Base-by-base conservation (phyloP, 2,113 vertebrate species). In the Eonycteris spelaea region DNA sequence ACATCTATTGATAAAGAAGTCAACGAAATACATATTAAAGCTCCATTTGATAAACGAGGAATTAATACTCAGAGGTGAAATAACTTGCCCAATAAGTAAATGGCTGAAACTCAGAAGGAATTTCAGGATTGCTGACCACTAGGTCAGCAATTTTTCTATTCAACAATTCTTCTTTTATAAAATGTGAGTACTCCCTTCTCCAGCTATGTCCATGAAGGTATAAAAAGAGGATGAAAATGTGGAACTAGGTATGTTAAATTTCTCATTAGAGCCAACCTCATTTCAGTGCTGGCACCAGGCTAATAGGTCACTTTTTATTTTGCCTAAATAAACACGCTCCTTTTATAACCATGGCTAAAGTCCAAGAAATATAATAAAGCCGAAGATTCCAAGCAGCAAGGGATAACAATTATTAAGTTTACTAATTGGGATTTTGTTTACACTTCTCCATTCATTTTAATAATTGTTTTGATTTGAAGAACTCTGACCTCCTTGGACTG, bases 391-490 rank as follows among this genome's bases (percentile, higher is more conserved):
- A 85, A 93, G 51, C 73, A 86, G 48, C 61, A 94, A 82, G 57
- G 61, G 80, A 68, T 40, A 77, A 87, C 9, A 90, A 92, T 63
- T 80, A 71, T 38, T 78, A 73, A 45, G 88, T 95, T 63, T 82
- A 96, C 71, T 96, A 91, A 97, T 86, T 93, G 90, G 84, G 67
- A 92, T 95, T 95, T 96, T 95, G 84, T 93, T 87, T 89, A 74
- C 12, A 85, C 24, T 38, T 86, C 45, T 83, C 9, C 40, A 55
- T 73, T 91, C 71, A 88, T 80, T 89, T 86, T 85, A 93, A 83
- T 90, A 48, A 96, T 63, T 86, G 53, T 38, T 94, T 84, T 86
- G 53, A 95, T 86, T 84, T 84, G 40, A 95, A 55, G 74, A 92
- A 68, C n/a, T 57, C 12, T 26, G 30, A 71, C 59, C 22, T 93